These are phyloP conservation scores for Proctacanthus coquilletti DNA, from an alignment of 1,140 invertebrate genomes.

Conservation along the genomic window DNA sequence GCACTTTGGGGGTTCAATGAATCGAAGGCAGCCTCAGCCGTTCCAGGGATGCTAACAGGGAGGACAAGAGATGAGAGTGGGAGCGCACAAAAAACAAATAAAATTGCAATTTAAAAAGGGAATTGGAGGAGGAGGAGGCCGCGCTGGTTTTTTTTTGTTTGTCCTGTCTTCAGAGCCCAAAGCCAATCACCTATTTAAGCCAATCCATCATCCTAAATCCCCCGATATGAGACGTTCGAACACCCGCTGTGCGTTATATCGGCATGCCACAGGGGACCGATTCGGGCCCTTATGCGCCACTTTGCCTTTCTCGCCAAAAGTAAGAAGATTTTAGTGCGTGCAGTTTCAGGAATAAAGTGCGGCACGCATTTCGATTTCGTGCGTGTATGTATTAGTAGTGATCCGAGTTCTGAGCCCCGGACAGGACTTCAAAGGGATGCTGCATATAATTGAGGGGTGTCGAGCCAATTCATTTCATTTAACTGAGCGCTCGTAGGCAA, in stretches of 20 bases:
- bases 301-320: too few species aligned
- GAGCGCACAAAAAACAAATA: not conserved
- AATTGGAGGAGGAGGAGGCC: not conserved
- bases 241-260: constrained; percentile 28
- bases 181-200: constrained; percentile 3
- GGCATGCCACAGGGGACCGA: constrained; percentile 30
- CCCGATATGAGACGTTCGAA: constrained; percentile 6
- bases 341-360: too few species aligned
- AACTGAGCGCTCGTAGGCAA: constrained; percentile 6
- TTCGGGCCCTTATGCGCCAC: too few species aligned
- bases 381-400: too few species aligned
- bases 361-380: too few species aligned
- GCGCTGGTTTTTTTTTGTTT: not conserved
- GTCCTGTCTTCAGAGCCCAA: not conserved
- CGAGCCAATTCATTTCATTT: constrained; percentile 7
- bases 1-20: too few species aligned
- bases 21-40: too few species aligned
- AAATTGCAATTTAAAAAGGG: not conserved
- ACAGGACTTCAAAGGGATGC: not conserved
- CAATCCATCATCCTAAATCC: constrained; percentile 5
- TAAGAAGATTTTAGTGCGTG: too few species aligned
- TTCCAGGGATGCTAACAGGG: too few species aligned
- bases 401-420: too few species aligned
- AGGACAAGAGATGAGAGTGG: too few species aligned
- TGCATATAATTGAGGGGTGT: constrained; percentile 8